These are phyloP conservation scores for Fregetta grallaria DNA, from an alignment of 2,113 vertebrate genomes.

Conservation along the genomic window DNA sequence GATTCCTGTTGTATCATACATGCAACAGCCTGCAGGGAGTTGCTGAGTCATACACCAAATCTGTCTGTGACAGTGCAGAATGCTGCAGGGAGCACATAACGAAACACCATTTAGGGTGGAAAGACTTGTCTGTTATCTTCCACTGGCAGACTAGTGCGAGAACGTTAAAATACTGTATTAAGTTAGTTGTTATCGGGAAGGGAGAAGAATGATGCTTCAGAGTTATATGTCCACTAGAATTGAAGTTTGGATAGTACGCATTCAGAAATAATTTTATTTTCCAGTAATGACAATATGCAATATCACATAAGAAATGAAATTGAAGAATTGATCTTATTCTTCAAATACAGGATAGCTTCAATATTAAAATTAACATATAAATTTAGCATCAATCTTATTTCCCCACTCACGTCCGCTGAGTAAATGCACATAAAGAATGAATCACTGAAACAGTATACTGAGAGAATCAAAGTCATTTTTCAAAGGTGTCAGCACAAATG, in stretches of 20 bases:
- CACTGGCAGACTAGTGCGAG: background rate
- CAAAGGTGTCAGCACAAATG: constrained; percentile 62
- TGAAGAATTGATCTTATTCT: constrained; percentile 78
- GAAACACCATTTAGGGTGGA: background rate
- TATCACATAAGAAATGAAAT: constrained; percentile 76
- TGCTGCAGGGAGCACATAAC: background rate
- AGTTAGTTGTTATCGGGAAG: background rate
- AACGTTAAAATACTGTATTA: constrained; percentile 16
- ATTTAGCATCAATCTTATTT: constrained; percentile 80
- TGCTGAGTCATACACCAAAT: background rate
- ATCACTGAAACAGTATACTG: constrained; percentile 72
- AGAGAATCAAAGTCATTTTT: constrained; percentile 72
- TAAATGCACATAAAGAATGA: constrained; percentile 74
- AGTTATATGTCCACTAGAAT: constrained; percentile 61
- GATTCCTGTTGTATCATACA: background rate
- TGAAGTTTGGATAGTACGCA: constrained; percentile 68
- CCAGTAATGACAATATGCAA: constrained; percentile 68
- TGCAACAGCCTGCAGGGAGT: background rate
- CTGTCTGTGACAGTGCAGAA: background rate
- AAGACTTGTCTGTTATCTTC: background rate
- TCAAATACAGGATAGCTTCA: constrained; percentile 75
- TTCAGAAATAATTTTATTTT: constrained; percentile 74
- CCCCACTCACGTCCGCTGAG: constrained; percentile 59
- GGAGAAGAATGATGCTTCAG: constrained; percentile 24
- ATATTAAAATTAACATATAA: constrained; percentile 84